A percentile compares a stretch with the other conserved stretches of the same genome.
Evolutionary conservation across 2,888 invertebrate species (phyloP).

Genomic region (Mythimna vitellina): DNA sequence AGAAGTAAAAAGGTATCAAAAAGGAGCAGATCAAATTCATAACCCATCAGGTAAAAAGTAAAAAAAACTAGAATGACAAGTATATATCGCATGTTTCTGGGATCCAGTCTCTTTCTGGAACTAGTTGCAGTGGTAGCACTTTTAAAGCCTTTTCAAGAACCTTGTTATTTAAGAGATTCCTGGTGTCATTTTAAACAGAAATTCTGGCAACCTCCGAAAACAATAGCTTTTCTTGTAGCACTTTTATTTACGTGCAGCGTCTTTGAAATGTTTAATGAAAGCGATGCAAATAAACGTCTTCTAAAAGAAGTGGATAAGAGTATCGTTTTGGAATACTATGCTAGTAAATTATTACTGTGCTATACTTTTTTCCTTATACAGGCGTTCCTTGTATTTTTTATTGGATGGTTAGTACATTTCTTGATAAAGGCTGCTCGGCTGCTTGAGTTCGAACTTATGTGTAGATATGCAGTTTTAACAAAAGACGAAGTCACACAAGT

Average conservation of each 20-base stretch:
- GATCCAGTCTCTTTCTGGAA: slow-evolving; percentile 72
- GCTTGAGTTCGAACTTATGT: slow-evolving; percentile 83
- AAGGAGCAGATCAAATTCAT: neutral
- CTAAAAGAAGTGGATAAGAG: slow-evolving; percentile 63
- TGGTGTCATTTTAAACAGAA: slow-evolving; percentile 71
- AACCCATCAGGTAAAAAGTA: neutral
- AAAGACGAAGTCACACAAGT: slow-evolving; percentile 65
- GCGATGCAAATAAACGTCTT: slow-evolving; percentile 59
- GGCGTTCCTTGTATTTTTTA: slow-evolving; percentile 73
- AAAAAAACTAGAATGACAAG: slow-evolving; percentile 72
- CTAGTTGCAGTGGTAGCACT: slow-evolving; percentile 72
- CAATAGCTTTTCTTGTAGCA: slow-evolving; percentile 59
- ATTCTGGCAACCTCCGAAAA: slow-evolving; percentile 58
- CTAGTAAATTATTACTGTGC: slow-evolving; percentile 70
- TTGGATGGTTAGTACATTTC: slow-evolving; percentile 74
- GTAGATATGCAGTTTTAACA: slow-evolving; percentile 77
- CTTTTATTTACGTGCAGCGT: slow-evolving; percentile 69
- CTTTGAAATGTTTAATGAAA: slow-evolving; percentile 75
- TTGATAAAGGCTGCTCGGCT: slow-evolving; percentile 74
- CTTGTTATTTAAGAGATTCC: slow-evolving; percentile 73
- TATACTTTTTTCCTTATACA: slow-evolving; percentile 72
- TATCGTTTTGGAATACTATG: slow-evolving; percentile 72
- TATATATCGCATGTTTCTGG: slow-evolving; percentile 70
- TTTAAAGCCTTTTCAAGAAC: slow-evolving; percentile 78
- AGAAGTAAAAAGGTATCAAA: neutral